Conservation (phyloP, 1,140 invertebrate genomes). For the Trachymyrmex septentrionalis region DNA sequence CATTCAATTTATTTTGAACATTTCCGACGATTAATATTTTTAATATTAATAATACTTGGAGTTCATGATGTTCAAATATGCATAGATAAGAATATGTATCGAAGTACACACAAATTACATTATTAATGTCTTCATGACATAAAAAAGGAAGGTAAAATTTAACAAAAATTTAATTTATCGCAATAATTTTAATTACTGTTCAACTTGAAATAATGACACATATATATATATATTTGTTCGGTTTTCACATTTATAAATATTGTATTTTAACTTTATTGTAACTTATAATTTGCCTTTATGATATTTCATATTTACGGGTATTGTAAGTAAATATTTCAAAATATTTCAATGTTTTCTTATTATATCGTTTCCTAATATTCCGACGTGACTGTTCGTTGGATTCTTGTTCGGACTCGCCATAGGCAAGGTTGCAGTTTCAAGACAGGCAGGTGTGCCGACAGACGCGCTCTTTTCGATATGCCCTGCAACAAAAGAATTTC, state of each 20-base stretch:
- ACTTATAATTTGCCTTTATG: too few species aligned
- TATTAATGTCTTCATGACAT: too few species aligned
- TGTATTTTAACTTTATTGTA: too few species aligned
- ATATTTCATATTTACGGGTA: not conserved
- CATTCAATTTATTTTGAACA: not conserved
- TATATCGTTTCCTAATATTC: not conserved
- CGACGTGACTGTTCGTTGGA: not conserved
- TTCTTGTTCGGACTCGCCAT: not conserved
- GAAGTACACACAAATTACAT: too few species aligned
- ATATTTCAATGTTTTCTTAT: not conserved
- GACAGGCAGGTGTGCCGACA: slow-evolving; percentile 56
- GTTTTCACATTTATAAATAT: too few species aligned
- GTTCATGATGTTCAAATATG: not conserved
- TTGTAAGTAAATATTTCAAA: not conserved
- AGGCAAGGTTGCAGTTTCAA: slow-evolving; percentile 11
- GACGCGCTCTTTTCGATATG: slow-evolving; percentile 46
- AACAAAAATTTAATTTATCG: too few species aligned
- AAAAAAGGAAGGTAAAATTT: too few species aligned
- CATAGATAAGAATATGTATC: too few species aligned
- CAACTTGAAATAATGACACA: too few species aligned
- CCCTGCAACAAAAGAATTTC: slow-evolving; percentile 27
- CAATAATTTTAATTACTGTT: too few species aligned
- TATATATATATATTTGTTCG: too few species aligned
- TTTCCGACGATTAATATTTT: slow-evolving; percentile 26
- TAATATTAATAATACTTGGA: not conserved